Conservation (phyloP, 2,113 vertebrate species). For the Odobenus rosmarus region DNA sequence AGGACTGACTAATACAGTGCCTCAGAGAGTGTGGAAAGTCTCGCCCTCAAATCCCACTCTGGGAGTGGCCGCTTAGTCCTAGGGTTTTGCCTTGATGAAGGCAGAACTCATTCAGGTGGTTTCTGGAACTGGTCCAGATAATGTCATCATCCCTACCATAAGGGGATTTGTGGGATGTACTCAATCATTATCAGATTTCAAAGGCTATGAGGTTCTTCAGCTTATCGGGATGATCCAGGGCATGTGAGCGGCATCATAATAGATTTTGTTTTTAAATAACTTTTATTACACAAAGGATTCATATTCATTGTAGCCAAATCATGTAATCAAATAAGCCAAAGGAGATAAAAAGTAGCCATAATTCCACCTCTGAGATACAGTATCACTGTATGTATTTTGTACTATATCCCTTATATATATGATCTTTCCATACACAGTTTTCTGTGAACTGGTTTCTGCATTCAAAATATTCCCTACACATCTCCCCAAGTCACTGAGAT, state of each 20-base stretch:
- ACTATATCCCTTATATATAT: neutral
- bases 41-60: neutral
- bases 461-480: neutral
- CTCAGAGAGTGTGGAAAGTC: neutral
- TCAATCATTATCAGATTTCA: constrained; percentile 36
- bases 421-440: neutral
- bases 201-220: neutral
- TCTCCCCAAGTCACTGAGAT: neutral
- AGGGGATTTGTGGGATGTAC: neutral
- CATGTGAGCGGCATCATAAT: neutral
- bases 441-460: neutral
- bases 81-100: constrained; percentile 3
- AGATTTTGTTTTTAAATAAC: constrained; percentile 33
- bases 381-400: neutral
- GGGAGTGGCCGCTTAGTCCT: neutral
- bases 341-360: constrained; percentile 4
- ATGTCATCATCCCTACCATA: neutral
- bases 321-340: constrained; percentile 37
- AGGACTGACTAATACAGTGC: neutral
- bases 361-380: neutral
- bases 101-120: neutral
- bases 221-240: neutral
- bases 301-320: constrained; percentile 36
- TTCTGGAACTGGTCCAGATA: neutral
- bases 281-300: constrained; percentile 31